These are phyloP conservation scores for Drosophila rufa DNA, from an alignment of 1,140 invertebrate genomes.

Conservation along the genomic window DNA sequence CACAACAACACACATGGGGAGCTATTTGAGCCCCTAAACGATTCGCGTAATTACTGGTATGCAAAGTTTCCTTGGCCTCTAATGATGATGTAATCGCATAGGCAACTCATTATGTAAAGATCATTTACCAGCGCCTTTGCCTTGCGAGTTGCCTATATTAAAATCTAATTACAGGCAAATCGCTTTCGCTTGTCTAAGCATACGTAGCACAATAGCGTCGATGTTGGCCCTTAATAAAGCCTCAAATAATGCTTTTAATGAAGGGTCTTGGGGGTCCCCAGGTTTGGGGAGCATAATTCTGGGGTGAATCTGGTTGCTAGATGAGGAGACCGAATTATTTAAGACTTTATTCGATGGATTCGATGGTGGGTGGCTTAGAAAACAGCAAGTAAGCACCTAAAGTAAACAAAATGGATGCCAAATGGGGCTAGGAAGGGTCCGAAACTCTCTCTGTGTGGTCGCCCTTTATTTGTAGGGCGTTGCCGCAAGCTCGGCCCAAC, in stretches of 20 bases:
- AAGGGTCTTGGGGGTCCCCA: slow-evolving; percentile 3
- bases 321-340: too few relatives aligned
- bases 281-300: background rate
- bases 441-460: slow-evolving; percentile 32
- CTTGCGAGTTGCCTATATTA: slow-evolving; percentile 61
- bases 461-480: slow-evolving; percentile 47
- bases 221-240: slow-evolving; percentile 34
- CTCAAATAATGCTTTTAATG: slow-evolving; percentile 30
- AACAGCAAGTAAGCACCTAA: slow-evolving; percentile 48
- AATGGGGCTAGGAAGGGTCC: slow-evolving; percentile 19
- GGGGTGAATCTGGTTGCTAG: background rate
- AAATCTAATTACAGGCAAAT: slow-evolving; percentile 71
- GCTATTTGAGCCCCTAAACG: slow-evolving; percentile 52
- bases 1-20: slow-evolving; percentile 28
- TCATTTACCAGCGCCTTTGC: slow-evolving; percentile 43
- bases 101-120: slow-evolving; percentile 60
- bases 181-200: slow-evolving; percentile 40
- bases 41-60: slow-evolving; percentile 53
- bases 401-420: slow-evolving; percentile 59
- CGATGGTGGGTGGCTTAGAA: slow-evolving; percentile 10
- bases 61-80: slow-evolving; percentile 46
- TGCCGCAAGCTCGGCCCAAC: slow-evolving; percentile 52
- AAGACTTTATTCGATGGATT: background rate
- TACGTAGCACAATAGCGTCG: slow-evolving; percentile 5
- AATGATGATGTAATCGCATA: slow-evolving; percentile 72